Evolutionary conservation across 2,113 vertebrate genomes (phyloP).

Genomic region (Benitochromis conjunctus): DNA sequence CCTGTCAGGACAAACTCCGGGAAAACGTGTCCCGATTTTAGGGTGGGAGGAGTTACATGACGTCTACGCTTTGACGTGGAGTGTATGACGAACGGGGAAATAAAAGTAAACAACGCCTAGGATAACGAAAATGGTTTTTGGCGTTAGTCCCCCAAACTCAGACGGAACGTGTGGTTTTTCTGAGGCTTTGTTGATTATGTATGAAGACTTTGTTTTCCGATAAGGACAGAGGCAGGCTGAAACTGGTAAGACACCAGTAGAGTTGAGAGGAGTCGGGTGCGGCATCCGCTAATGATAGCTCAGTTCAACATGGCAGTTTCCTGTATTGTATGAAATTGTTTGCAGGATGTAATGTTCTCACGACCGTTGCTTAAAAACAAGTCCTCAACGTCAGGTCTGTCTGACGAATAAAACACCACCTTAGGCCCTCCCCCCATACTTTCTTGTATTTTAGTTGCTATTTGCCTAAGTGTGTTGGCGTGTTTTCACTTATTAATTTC

Average conservation of each 20-base stretch:
- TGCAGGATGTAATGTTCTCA: background rate
- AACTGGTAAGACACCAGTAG: constrained; percentile 20
- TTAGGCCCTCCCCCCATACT: background rate
- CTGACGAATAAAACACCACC: background rate
- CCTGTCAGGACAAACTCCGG: constrained; percentile 5
- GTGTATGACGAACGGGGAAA: constrained; percentile 40
- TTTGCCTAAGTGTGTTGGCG: background rate
- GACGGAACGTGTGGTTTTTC: background rate
- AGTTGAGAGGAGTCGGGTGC: background rate
- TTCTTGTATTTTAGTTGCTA: background rate
- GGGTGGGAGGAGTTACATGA: background rate
- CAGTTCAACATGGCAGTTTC: constrained; percentile 14
- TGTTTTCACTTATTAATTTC: constrained; percentile 11
- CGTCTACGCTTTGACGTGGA: background rate
- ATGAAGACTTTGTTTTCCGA: background rate
- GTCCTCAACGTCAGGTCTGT: background rate
- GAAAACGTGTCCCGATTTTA: fast-evolving
- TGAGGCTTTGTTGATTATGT: background rate
- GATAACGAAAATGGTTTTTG: constrained; percentile 1
- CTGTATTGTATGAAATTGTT: constrained; percentile 13
- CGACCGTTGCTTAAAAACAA: background rate
- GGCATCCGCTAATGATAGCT: constrained; percentile 24
- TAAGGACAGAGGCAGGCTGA: background rate
- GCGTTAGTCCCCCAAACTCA: background rate
- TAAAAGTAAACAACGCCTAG: constrained; percentile 57